These are phyloP conservation scores for Enteromius paludinosus DNA, from an alignment of 2,797 vertebrate genomes.

Conservation along the genomic window DNA sequence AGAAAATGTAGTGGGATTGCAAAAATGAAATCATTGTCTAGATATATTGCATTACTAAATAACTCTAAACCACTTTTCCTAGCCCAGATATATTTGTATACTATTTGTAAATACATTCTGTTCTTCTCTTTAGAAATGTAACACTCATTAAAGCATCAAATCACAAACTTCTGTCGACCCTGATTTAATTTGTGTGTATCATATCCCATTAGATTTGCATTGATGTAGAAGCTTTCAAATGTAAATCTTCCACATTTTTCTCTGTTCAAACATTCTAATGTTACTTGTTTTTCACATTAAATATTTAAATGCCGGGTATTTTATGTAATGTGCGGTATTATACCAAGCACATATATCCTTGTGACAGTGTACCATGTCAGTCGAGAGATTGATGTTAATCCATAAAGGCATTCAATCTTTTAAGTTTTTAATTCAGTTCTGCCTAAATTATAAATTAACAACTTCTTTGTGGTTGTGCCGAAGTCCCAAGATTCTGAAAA, in stretches of 20 bases:
- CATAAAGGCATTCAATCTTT: background rate
- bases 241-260: background rate
- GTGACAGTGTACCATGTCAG: background rate
- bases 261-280: background rate
- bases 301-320: conserved; percentile 2
- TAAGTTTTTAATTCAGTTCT: background rate
- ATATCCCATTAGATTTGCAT: conserved; percentile 16
- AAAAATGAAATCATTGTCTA: background rate
- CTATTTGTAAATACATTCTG: background rate
- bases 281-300: background rate
- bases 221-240: background rate
- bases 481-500: background rate
- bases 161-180: background rate
- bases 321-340: background rate
- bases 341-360: background rate
- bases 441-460: background rate
- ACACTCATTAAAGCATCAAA: background rate
- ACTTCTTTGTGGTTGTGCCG: background rate
- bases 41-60: background rate
- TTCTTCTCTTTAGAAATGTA: background rate
- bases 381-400: background rate
- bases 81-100: background rate
- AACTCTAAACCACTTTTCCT: background rate
- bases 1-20: too few relatives aligned
- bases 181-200: background rate